Conservation (phyloP, 2,113 vertebrate genomes). For the Phalacrocorax pelagicus region DNA sequence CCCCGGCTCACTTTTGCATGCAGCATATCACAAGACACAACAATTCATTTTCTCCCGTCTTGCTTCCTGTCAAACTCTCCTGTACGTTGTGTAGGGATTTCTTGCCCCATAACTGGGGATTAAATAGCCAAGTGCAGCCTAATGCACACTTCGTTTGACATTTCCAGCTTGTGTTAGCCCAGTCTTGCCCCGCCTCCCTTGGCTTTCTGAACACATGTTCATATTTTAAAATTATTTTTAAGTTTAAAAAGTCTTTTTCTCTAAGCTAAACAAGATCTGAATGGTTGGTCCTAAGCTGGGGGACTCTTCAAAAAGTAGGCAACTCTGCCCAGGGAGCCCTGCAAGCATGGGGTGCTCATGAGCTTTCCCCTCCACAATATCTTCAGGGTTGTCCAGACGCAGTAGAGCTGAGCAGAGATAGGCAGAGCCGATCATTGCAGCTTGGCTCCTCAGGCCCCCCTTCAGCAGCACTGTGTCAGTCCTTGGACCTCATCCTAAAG, state of each 20-base stretch:
- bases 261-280: neutral
- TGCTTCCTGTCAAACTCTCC: neutral
- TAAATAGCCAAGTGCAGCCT: neutral
- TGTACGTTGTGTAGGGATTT: neutral
- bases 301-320: neutral
- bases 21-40: conserved; percentile 29
- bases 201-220: neutral
- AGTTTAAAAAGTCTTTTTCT: neutral
- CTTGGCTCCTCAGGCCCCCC: fast-evolving
- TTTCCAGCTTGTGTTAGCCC: neutral
- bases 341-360: neutral
- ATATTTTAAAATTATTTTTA: neutral
- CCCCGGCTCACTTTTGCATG: conserved; percentile 11
- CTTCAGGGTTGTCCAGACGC: neutral
- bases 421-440: neutral
- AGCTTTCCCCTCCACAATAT: neutral
- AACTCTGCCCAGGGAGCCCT: neutral
- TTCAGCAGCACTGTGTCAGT: neutral
- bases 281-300: neutral
- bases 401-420: neutral
- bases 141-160: neutral
- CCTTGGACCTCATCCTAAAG: neutral
- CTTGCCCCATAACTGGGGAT: conserved; percentile 13
- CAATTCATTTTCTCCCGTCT: conserved; percentile 36
- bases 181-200: fast-evolving